Conservation (phyloP, 2,888 invertebrate species). For the Corythucha ciliata region DNA sequence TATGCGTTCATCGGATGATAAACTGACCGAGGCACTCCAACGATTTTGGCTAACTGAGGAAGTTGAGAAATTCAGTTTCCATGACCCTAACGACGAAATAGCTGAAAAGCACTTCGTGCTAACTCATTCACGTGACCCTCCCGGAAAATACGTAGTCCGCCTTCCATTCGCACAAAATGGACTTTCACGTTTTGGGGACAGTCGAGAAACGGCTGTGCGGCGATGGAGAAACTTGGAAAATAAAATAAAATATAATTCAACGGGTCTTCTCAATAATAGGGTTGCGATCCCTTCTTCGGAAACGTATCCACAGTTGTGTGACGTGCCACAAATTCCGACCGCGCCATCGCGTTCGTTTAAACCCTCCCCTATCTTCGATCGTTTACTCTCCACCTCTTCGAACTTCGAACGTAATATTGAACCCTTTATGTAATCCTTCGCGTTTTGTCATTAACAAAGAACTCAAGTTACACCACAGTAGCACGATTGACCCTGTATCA, state of each 20-base stretch:
- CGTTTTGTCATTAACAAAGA: too few relatives aligned
- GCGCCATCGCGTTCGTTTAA: too few relatives aligned
- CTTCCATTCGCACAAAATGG: constrained; percentile 5
- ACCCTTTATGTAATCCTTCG: too few relatives aligned
- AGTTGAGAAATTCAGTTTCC: background rate
- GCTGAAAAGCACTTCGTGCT: constrained; percentile 4
- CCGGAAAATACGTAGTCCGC: constrained; percentile 8
- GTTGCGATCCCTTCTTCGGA: too few relatives aligned
- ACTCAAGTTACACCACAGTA: too few relatives aligned
- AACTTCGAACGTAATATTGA: too few relatives aligned
- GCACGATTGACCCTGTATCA: too few relatives aligned
- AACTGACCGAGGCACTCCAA: background rate
- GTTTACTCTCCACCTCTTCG: too few relatives aligned
- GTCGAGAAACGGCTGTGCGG: background rate
- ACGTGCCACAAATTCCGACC: too few relatives aligned
- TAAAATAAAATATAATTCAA: background rate
- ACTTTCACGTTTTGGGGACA: background rate
- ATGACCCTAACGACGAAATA: background rate
- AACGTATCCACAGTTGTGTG: too few relatives aligned
- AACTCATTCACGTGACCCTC: background rate
- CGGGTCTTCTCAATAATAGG: too few relatives aligned
- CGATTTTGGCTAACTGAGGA: constrained; percentile 10
- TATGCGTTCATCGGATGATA: background rate
- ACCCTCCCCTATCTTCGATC: too few relatives aligned
- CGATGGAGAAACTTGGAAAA: constrained; percentile 1